Evolutionary conservation across 1,140 invertebrate species (phyloP).

Genomic region (Zaprionus ghesquierei): DNA sequence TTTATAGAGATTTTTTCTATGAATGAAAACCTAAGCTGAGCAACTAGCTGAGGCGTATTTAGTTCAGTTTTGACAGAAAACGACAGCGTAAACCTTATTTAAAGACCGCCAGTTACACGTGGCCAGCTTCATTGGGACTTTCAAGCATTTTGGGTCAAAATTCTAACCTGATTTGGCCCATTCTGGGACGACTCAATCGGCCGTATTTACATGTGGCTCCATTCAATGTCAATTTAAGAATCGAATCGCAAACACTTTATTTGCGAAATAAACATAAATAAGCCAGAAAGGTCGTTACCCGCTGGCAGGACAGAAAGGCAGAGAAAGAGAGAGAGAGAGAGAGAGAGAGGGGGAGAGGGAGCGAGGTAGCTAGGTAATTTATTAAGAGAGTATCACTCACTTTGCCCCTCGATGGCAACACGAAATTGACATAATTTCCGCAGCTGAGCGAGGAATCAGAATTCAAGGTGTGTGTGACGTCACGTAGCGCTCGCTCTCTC

Average conservation of each 20-base stretch:
- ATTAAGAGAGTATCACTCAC: background rate
- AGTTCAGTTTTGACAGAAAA: too few species aligned
- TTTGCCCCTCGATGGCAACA: background rate
- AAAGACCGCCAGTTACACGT: too few species aligned
- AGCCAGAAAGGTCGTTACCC: background rate
- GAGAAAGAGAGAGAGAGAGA: background rate
- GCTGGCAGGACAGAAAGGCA: background rate
- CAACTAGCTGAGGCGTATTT: too few species aligned
- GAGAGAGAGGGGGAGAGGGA: background rate
- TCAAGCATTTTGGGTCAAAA: background rate
- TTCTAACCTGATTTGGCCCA: background rate
- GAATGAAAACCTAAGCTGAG: too few species aligned
- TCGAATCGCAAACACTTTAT: background rate
- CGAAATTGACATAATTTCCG: conserved; percentile 1
- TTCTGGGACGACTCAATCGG: background rate
- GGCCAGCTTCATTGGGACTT: background rate
- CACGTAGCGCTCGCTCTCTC: background rate
- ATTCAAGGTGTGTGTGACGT: background rate
- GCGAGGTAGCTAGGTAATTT: background rate
- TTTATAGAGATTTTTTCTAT: too few species aligned
- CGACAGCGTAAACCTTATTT: too few species aligned
- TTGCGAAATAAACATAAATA: background rate
- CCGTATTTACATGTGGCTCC: background rate
- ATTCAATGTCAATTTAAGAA: background rate
- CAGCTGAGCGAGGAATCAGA: background rate